Conservation (phyloP, 2,888 invertebrate species). For the Didymodactylos carnosus region DNA sequence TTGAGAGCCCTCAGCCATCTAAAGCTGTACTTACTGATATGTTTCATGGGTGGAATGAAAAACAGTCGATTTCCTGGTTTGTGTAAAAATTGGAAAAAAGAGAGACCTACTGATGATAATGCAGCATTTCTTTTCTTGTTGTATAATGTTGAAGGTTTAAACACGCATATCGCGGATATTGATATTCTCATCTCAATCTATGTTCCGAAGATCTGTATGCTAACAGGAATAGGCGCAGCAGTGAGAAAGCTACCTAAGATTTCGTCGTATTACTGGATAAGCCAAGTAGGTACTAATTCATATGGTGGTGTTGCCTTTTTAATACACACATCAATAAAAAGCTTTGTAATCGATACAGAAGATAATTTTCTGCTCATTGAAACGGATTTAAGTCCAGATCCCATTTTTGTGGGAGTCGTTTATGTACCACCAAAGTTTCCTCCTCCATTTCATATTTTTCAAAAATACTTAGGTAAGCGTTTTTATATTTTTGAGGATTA, state of each 20-base stretch:
- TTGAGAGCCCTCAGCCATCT: neutral
- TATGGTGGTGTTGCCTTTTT: neutral
- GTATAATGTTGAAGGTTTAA: neutral
- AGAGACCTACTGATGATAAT: neutral
- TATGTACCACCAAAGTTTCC: neutral
- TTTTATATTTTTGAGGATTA: neutral
- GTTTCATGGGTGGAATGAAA: neutral
- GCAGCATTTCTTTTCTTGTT: too few species aligned
- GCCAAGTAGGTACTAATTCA: neutral
- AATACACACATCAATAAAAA: neutral
- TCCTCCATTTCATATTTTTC: neutral
- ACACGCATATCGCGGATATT: neutral
- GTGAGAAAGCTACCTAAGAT: neutral
- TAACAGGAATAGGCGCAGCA: neutral
- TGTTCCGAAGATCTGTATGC: neutral
- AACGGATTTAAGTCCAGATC: neutral
- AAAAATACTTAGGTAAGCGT: neutral
- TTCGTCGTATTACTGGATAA: neutral
- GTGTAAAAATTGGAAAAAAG: neutral
- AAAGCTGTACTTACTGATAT: neutral
- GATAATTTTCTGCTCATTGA: neutral
- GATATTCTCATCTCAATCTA: neutral
- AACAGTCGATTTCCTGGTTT: neutral
- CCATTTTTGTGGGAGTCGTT: neutral
- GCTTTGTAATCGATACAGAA: neutral